Percentiles rank a stretch among this genome's conserved stretches.
phyloP scores from a whole-genome alignment of 23 tunicate species.

The Botrylloides violaceus region DNA sequence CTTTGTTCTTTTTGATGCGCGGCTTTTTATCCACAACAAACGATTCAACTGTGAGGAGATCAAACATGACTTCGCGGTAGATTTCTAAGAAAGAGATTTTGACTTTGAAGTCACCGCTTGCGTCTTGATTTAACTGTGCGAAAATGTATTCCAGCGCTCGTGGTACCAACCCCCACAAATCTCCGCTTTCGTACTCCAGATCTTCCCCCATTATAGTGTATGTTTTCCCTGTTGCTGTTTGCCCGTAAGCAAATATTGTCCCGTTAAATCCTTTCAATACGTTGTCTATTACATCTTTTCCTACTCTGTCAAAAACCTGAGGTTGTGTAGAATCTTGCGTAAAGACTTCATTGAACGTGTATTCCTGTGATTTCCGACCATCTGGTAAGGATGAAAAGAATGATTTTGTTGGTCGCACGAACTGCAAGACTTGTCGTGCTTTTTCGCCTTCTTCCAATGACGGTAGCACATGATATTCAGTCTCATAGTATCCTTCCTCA shows the following conservation, averaged over 20 bases:
- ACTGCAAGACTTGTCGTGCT: neutral
- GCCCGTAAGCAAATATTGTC: slow-evolving; percentile 96
- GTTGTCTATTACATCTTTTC: slow-evolving; percentile 56
- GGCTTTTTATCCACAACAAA: neutral
- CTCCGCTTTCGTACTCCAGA: neutral
- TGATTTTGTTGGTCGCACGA: neutral
- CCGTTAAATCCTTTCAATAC: slow-evolving; percentile 84
- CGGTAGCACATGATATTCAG: neutral
- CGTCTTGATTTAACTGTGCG: slow-evolving; percentile 11
- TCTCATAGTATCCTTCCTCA: neutral
- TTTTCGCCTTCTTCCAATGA: neutral
- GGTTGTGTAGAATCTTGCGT: slow-evolving; percentile 43
- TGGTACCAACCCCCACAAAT: slow-evolving; percentile 42
- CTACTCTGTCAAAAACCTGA: slow-evolving; percentile 51
- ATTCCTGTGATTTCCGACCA: slow-evolving; percentile 14
- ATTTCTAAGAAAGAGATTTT: slow-evolving; percentile 66
- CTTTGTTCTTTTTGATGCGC: neutral
- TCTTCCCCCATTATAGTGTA: slow-evolving; percentile 59
- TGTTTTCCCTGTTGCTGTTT: slow-evolving; percentile 91
- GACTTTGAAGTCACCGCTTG: slow-evolving; percentile 19
- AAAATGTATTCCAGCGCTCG: slow-evolving; percentile 46
- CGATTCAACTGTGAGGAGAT: slow-evolving; percentile 38
- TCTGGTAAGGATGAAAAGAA: neutral
- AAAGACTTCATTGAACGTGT: slow-evolving; percentile 57
- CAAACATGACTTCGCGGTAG: slow-evolving; percentile 66